Base-by-base conservation (phyloP, 2,113 vertebrate genomes). In the Petrocephalus zakoni region DNA sequence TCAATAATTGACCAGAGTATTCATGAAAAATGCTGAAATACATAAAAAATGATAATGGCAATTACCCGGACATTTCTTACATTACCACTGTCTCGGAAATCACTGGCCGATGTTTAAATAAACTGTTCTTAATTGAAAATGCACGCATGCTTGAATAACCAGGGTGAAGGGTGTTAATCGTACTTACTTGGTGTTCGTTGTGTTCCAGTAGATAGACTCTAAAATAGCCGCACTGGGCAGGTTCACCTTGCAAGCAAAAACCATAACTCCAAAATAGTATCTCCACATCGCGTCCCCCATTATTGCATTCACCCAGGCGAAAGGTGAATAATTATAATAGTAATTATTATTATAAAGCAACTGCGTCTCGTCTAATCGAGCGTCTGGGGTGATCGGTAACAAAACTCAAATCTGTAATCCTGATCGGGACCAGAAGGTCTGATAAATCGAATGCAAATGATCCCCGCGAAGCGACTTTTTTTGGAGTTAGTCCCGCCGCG, bases 131-230 rank as follows among this genome's bases (percentile, higher is more conserved):
- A 49, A 19, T 87, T 88, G 90, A 88, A 89, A 55, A 61, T 46
- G 82, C 4, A 86, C 55, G 85, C 88, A 86, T 56, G 58, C 51
- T 85, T 72, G 89, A 37, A 34, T 85, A 47, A 52, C 42, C 22
- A 21, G 56, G 34, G 51, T 21, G 29, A 55, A 25, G 52, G 51
- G 25, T 53, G 51, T 84, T 49, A 83, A 83, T 85, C 55, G 51
- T 81, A 93, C 98, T 98, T 97, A 99, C 98, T 98, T 99, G 95
- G 96, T 96, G 93, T 99, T 99, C 90, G 98, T 99, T 90, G 98
- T 98, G 97, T 99, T 99, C 98, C 98, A 99, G 93, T 99, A 99
- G 92, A 99, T 98, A 91, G 98, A 98, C 90, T 99, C 98, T 93
- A 99, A 95, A 93, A 99, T 97, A 93, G 97, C 95, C 91, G 98